phyloP scores from a whole-genome alignment of 2,113 vertebrate genomes.

The Aleadryas rufinucha region DNA sequence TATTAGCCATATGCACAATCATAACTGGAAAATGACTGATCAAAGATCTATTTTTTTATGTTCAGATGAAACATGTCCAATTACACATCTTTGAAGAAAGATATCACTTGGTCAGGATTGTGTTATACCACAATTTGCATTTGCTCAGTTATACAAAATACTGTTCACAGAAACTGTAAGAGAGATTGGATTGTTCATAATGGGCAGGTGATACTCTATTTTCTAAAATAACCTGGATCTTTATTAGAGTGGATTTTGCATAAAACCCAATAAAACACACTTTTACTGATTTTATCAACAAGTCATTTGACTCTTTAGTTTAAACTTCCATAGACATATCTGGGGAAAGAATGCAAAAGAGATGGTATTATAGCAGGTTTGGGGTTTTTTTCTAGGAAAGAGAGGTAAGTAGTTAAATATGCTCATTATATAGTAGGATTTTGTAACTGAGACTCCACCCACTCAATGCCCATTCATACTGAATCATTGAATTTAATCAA shows the following conservation, averaged over 20 bases:
- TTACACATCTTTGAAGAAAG: not conserved
- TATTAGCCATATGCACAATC: slow-evolving; percentile 12
- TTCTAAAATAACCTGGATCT: not conserved
- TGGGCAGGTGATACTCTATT: not conserved
- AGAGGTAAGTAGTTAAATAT: not conserved
- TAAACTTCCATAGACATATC: not conserved
- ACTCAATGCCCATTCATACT: not conserved
- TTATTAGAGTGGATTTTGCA: not conserved
- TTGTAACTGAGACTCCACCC: not conserved
- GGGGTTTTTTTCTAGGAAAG: not conserved
- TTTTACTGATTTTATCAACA: not conserved
- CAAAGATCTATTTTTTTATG: slow-evolving; percentile 7
- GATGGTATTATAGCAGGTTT: not conserved
- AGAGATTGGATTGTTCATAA: not conserved
- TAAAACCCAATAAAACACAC: not conserved
- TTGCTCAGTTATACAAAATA: not conserved
- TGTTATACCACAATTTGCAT: not conserved
- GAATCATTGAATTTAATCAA: not conserved
- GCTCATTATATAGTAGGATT: not conserved
- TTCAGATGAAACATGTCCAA: not conserved
- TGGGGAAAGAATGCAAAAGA: not conserved
- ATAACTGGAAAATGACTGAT: slow-evolving; percentile 26
- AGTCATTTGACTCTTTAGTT: not conserved
- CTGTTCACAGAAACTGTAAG: not conserved
- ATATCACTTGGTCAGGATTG: not conserved